Evolutionary conservation across 1,140 invertebrate species (phyloP), one percentile per base, ranked within the genome.

Genomic region (Geopemphigus sp.): DNA sequence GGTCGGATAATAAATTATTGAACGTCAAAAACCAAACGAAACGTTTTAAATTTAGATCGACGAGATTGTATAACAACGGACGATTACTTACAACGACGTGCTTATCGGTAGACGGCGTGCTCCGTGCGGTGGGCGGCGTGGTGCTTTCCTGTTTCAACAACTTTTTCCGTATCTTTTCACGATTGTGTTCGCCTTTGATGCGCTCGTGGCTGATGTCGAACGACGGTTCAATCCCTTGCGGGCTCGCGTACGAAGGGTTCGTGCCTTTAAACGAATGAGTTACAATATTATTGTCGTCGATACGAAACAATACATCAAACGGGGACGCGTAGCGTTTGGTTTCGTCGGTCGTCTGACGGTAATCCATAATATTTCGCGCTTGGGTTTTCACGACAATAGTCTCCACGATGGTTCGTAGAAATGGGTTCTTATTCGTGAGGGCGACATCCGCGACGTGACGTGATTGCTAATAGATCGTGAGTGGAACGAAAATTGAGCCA

Each of bases 161-260:
- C n/a, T 45, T 39, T 63, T 78, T 78, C n/a, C 17, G 74, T 12
- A 50, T 78, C 17, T 47, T 22, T 61, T 78, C 74, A 39, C 15
- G 74, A 50, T 78, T 78, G 22, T 78, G 74, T 50, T 78, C 57
- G 0, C 74, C 74, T 78, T 78, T 78, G 39, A 78, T 50, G 29
- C 82, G 78, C 68, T 88, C 86, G 82, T 91, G 90, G 0, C 89
- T 91, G 59, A 90, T 87, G 81, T 91, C 90, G 80, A 91, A 90
- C 53, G 83, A 74, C 84, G 85, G 81, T 84, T 81, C 61, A 5
- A 76, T 61, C 5, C 74, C 74, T 78, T 78, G 74, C 1, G 74
- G 57, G 19, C 47, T 78, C 22, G 74, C 54, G 22, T 61, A 78
- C 6, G 74, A 63, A n/a, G 74, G 74, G 8, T 29, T 78, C 39